A percentile compares a stretch with the other conserved stretches of the same genome.
Conservation (phyloP, 2,113 vertebrate genomes). For the Bubo blakistoni region DNA sequence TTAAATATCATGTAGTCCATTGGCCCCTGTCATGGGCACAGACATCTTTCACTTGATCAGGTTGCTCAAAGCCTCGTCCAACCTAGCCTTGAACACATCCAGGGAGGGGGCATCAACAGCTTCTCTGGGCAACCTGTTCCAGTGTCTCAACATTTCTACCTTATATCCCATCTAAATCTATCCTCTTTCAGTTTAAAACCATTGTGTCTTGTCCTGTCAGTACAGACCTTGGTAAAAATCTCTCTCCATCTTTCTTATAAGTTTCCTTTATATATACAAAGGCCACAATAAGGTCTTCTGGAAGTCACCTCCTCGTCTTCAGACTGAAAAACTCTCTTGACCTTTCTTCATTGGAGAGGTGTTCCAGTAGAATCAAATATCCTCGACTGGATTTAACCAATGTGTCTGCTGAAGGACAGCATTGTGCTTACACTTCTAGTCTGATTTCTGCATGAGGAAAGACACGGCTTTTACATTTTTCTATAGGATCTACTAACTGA, state of each 20-base stretch:
- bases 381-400: not conserved
- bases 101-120: not conserved
- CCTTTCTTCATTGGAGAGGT: not conserved
- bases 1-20: not conserved
- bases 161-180: not conserved
- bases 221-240: not conserved
- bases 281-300: not conserved
- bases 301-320: not conserved
- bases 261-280: not conserved
- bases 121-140: not conserved
- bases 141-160: not conserved
- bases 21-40: rapidly evolving
- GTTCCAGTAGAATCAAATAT: not conserved
- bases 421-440: not conserved
- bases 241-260: not conserved
- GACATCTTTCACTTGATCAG: not conserved
- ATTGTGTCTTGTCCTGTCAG: not conserved
- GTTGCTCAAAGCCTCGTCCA: not conserved
- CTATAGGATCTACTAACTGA: not conserved
- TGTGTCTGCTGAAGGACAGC: not conserved
- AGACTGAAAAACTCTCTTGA: not conserved
- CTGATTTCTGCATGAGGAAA: not conserved
- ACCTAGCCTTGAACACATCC: not conserved
- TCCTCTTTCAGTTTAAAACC: not conserved
- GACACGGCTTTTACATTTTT: not conserved